Base-by-base conservation (phyloP, 1,140 invertebrate genomes). In the Diploscapter pachys region DNA sequence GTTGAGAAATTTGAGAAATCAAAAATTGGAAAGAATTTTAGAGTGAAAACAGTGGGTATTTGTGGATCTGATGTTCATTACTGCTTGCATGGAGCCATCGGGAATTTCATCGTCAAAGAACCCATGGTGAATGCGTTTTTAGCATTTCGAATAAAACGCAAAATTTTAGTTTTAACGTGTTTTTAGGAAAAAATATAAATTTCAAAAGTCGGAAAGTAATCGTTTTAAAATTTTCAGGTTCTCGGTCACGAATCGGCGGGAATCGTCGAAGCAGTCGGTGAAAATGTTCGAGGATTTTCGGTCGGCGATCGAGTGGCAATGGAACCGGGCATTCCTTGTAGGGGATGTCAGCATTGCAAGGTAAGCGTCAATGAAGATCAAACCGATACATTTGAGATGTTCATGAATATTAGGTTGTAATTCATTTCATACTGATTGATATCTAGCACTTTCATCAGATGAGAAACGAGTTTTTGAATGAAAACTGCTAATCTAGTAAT, bases 41-140 rank as follows among this genome's bases (percentile, higher is more conserved):
- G 65, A 75, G 95, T 97, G 91, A 90, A 91, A 78, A 91, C 91
- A 78, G 93, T 97, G 64, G 95, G 95, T 59, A 97, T 98, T 79
- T 98, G 95, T 86, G 95, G 95, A 0, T 96, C 94, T 0, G 94
- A 97, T 87, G 92, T 97, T 4, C 93, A 95, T 85, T 97, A 96
- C 87, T 90, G 93, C 86, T 89, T 90, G 48, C 79, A 91, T 77
- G 95, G 95, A 11, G 83, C 89, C 48, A 95, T 95, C 84, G 93
- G 92, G 0, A 89, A 91, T 80, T 95, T 93, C 82, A 87, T 94
- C 9, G 88, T 95, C 0, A 89, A 90, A 64, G 87, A 90, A 77
- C 93, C 93, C 9, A 94, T 95, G 92, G 89, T 76, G 31, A 31
- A 1, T 31, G 31, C 31, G 31, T 31, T 31, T 31, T 31, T 31